Base-by-base conservation (phyloP, 1,140 invertebrate species). In the Bombus haemorrhoidalis region DNA sequence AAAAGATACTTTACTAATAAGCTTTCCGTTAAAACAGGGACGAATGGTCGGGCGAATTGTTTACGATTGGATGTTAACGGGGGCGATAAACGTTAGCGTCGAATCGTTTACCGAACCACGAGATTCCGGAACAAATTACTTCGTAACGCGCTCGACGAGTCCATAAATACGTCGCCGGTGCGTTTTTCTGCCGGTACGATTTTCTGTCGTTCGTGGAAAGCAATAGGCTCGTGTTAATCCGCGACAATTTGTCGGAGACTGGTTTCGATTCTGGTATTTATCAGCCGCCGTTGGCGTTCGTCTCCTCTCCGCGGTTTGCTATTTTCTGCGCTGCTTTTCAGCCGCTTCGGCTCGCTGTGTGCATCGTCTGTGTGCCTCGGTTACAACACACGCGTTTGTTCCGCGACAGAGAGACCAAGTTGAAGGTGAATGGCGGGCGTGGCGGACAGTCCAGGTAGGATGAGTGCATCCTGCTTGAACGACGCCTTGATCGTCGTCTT, bases 371-470 rank as follows among this genome's bases (percentile, higher is more conserved):
- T 62, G 64, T 32, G 66, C 59, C 47, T 62, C 41, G 71, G 78
- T 89, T 83, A 76, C 75, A 83, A 75, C 78, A 71, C 32, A 41
- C 75, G 68, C 73, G 81, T 83, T 80, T 64, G 76, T 85, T 83
- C 83, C 74, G 82, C 74, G 81, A 89, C 74, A 81, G 87, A 88
- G 86, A 78, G 86, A 90, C 86, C 93, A 92, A 93, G 92, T 94
- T 93, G 93, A 94, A 94, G 93, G 93, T 94, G 93, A 93, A 94
- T 93, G 93, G 92, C 92, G 92, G 93, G 93, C 91, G 92, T 93
- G 93, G 93, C 93, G 69, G 77, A 77, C 86, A 87, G 84, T 62
- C 86, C 75, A 83, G 86, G 90, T 86, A 87, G 89, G 84, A 86
- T 86, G 87, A 91, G 91, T 89, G 91, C 93, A 93, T 93, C 93